These are phyloP conservation scores for Tanypteryx hageni DNA, from an alignment of 2,888 invertebrate species.

Conservation along the genomic window DNA sequence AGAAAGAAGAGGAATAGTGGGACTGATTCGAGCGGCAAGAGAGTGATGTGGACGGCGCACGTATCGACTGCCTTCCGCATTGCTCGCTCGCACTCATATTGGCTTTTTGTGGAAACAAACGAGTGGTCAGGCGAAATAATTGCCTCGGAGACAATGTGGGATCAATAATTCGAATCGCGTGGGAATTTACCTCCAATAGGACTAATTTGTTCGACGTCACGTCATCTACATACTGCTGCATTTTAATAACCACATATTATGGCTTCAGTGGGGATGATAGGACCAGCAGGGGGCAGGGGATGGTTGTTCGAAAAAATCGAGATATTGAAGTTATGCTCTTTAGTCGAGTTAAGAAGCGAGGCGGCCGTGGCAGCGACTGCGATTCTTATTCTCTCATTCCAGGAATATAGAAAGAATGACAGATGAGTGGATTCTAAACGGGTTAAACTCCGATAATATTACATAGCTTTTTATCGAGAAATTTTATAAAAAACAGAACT, in stretches of 20 bases:
- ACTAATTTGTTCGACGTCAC: neutral
- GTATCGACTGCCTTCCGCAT: neutral
- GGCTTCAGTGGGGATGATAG: neutral
- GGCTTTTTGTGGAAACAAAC: conserved; percentile 11
- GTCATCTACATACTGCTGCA: conserved; percentile 17
- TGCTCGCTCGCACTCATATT: conserved; percentile 1
- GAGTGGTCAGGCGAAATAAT: conserved; percentile 16
- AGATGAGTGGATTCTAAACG: neutral
- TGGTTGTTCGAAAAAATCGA: no score
- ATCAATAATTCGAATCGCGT: conserved; percentile 16
- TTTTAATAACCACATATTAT: conserved; percentile 9
- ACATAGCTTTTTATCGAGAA: no score
- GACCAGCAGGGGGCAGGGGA: no score
- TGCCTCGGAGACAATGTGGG: conserved; percentile 10
- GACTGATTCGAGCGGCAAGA: neutral
- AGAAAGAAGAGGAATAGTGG: neutral
- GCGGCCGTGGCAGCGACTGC: neutral
- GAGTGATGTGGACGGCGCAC: neutral
- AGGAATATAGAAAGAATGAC: neutral
- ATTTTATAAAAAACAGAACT: no score
- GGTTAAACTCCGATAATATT: no score
- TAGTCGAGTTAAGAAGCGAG: neutral
- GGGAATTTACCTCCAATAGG: neutral
- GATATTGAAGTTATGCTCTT: no score
- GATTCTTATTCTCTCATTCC: neutral